Evolutionary conservation across 2,113 vertebrate genomes (phyloP).

Genomic region (Bucco capensis): DNA sequence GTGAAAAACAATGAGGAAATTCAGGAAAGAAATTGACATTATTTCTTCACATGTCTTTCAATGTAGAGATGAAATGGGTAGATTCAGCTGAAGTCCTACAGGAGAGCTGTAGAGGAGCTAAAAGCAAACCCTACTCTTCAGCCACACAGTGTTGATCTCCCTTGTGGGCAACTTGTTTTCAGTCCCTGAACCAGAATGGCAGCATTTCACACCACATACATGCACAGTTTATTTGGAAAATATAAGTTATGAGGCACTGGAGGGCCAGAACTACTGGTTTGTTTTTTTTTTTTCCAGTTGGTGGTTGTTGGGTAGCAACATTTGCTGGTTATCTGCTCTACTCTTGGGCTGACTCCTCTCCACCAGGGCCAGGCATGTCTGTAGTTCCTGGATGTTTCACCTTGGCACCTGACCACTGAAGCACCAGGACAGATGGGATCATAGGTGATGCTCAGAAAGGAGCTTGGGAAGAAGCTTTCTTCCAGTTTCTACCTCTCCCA

Average conservation of each 20-base stretch:
- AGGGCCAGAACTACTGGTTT: background rate
- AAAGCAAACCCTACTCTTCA: background rate
- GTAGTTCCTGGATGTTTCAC: background rate
- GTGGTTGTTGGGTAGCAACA: fast-evolving
- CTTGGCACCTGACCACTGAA: fast-evolving
- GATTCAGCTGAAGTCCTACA: background rate
- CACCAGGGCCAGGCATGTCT: background rate
- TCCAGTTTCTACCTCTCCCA: background rate
- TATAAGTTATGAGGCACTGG: background rate
- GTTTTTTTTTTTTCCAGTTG: background rate
- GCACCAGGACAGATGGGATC: background rate
- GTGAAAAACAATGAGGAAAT: background rate
- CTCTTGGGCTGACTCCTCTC: background rate
- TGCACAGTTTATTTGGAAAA: background rate
- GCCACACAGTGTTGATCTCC: background rate
- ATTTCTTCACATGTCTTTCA: background rate
- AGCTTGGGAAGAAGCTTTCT: background rate
- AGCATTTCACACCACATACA: background rate
- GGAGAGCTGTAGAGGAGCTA: background rate
- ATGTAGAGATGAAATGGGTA: background rate
- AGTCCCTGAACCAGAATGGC: background rate
- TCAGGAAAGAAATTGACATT: background rate
- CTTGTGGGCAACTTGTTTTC: background rate
- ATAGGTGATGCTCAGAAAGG: background rate
- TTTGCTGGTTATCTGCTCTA: background rate